phyloP scores from a whole-genome alignment of 2,113 vertebrate genomes.

The Spizaetus ornatus region DNA sequence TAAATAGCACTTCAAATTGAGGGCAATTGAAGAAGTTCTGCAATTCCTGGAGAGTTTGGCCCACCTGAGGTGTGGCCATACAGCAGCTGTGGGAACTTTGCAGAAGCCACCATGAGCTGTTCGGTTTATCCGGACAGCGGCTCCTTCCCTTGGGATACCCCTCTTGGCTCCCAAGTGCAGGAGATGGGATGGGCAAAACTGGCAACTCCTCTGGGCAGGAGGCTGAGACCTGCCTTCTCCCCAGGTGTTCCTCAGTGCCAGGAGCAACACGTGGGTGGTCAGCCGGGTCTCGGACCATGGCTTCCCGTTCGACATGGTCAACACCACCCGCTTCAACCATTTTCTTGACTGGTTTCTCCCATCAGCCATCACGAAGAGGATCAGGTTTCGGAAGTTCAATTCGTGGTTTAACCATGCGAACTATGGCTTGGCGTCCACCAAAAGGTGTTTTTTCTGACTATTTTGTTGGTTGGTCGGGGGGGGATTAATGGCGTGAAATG shows the following conservation, averaged over 20 bases:
- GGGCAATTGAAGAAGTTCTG: background rate
- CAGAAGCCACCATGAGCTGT: background rate
- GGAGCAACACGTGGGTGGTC: conserved; percentile 76
- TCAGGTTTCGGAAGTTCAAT: conserved; percentile 69
- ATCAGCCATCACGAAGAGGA: conserved; percentile 63
- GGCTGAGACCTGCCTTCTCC: background rate
- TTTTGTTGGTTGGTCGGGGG: background rate
- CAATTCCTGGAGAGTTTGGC: background rate
- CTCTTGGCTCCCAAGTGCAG: background rate
- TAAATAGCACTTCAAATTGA: background rate
- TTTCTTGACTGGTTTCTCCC: conserved; percentile 74
- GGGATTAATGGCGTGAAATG: background rate
- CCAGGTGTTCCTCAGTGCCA: conserved; percentile 83
- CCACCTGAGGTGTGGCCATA: background rate
- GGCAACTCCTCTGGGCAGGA: background rate
- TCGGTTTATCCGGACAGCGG: background rate
- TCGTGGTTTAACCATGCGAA: conserved; percentile 79
- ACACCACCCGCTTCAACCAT: conserved; percentile 70
- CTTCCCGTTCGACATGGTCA: conserved; percentile 75
- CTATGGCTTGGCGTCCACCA: conserved; percentile 80
- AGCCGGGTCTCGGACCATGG: conserved; percentile 73
- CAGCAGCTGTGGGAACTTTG: background rate
- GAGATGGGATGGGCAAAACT: background rate
- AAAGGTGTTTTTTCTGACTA: conserved; percentile 70
- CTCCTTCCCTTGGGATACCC: background rate